Evolutionary conservation across 2,113 vertebrate species (phyloP).

Genomic region (human (Homo sapiens)): DNA sequence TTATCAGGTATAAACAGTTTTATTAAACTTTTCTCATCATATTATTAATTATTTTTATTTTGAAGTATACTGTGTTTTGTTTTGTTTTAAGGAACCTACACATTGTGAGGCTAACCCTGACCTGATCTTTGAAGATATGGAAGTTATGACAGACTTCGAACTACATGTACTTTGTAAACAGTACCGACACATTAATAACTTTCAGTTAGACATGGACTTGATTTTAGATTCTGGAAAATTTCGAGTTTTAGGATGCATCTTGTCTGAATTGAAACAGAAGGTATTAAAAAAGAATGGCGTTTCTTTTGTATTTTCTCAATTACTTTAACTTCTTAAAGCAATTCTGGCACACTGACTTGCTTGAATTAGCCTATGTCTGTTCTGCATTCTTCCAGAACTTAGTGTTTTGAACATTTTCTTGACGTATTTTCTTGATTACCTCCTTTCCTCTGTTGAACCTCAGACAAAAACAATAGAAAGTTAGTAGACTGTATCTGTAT

Average conservation of each 20-base stretch:
- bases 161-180: slow-evolving; percentile 94
- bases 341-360: neutral
- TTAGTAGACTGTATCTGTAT: neutral
- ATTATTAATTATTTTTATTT: slow-evolving; percentile 2
- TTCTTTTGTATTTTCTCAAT: neutral
- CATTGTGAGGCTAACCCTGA: slow-evolving; percentile 93
- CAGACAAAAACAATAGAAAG: neutral
- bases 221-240: slow-evolving; percentile 98
- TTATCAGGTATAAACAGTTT: slow-evolving; percentile 19
- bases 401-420: neutral
- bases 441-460: neutral
- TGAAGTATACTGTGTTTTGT: slow-evolving; percentile 26
- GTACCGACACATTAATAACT: slow-evolving; percentile 88
- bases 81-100: slow-evolving; percentile 91
- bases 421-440: neutral
- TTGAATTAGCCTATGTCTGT: neutral
- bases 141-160: slow-evolving; percentile 98
- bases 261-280: slow-evolving; percentile 91
- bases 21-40: neutral
- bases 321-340: neutral
- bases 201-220: slow-evolving; percentile 88
- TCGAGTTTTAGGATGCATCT: slow-evolving; percentile 85
- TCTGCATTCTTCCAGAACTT: neutral
- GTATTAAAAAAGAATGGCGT: slow-evolving; percentile 79
- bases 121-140: slow-evolving; percentile 98